Evolutionary conservation across 2,113 vertebrate genomes (phyloP), one percentile per base, ranked within the genome.

Genomic region (Antigone vipio): DNA sequence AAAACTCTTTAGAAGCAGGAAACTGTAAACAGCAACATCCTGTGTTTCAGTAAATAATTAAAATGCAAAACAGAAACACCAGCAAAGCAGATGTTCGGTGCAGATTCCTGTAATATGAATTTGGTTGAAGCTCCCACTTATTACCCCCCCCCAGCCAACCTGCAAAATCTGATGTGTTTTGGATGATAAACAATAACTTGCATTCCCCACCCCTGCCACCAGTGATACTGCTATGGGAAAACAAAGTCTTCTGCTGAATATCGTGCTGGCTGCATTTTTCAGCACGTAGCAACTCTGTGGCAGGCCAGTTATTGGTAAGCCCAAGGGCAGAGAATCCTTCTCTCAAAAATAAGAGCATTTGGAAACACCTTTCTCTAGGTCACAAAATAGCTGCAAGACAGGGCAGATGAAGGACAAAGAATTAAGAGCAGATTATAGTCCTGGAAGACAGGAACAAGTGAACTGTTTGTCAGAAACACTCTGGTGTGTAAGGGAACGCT

Each of bases 21-120:
- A 96, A 78, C 69, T 87, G 52, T 93, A 93, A 96, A 97, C 84
- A 95, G 80, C 77, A 95, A 59, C 81, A 93, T 96, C 95, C 95
- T 85, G 89, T 88, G 73, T 96, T 95, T 96, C 94, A 82, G 96
- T 93, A 95, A 95, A 95, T 92, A 94, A 95, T 91, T 91, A 78
- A 96, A 91, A 97, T 82, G 91, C 92, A 95, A 92, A 97, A 40
- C 83, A 93, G 93, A 92, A 94, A 89, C 5, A 1, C 50, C 86
- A 77, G 67, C 45, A 87, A 87, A 96, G 71, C 86, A 95, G 91
- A 91, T 79, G 95, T 86, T 95, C 69, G 13, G 45, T 73, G 32
- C 62, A 62, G 92, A 82, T 90, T 89, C 92, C 71, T 17, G 62
- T 76, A 80, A 89, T 12, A 49, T 2, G 17, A 95, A 56, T 79